Evolutionary conservation across 2,113 vertebrate species (phyloP), one percentile per base, ranked within the genome.

Genomic region (Dunckerocampus dactyliophorus): DNA sequence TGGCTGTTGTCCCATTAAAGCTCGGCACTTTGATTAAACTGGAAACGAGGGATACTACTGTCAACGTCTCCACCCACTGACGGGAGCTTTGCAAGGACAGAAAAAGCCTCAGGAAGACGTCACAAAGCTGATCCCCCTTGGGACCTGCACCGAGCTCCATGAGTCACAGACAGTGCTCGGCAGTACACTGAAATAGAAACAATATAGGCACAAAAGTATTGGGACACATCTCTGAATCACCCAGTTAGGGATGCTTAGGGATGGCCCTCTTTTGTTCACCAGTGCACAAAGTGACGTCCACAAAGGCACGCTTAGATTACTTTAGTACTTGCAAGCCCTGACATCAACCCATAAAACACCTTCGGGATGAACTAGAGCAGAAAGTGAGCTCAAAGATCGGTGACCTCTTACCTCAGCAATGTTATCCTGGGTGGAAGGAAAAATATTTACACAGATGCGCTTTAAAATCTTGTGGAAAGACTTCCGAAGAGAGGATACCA

Each of bases 1-100:
- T 39, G 63, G 76, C 77, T 71, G 64, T 69, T 59, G 73, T 74
- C 75, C 67, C 67, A 52, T 63, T 67, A 62, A 83, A 81, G 82
- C 84, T 82, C 70, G 69, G 71, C 0, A 8, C 56, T 47, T 62
- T 80, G 73, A 83, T 81, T 74, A 69, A 76, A 67, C 66, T 4
- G 8, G 56, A 72, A 42, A 66, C 62, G 74, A 39, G 24, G 69
- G 59, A 65, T 58, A 72, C 56, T 71, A 19, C 64, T 68, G 59
- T 58, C 76, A 47, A 21, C 64, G 46, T 74, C 47, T 67, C 58
- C 59, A 53, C 59, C 65, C 60, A 62, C 47, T 46, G 52, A 63
- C 42, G 65, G 75, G 49, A 62, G 69, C 43, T 78, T 71, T 42
- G 37, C 34, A 56, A 19, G 45, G n/a, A 24, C 11, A 28, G 46